A percentile compares a stretch with the other conserved stretches of the same genome.
phyloP scores from a whole-genome alignment of 2,113 vertebrate genomes.

The Tauraco erythrolophus region DNA sequence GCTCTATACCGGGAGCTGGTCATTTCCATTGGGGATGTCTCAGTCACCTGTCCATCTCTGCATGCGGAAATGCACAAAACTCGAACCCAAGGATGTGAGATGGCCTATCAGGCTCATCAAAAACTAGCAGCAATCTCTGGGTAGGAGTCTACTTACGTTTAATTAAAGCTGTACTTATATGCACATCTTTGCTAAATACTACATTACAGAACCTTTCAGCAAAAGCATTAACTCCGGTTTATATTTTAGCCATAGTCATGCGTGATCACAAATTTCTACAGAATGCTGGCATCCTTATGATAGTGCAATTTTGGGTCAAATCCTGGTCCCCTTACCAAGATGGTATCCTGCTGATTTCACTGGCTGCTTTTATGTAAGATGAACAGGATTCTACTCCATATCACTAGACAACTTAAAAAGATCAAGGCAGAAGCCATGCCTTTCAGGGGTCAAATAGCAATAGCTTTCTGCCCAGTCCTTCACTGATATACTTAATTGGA shows the following conservation, averaged over 20 bases:
- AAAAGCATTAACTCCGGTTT: neutral
- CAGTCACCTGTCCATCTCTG: conserved; percentile 87
- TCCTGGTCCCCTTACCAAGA: neutral
- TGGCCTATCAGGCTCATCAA: conserved; percentile 92
- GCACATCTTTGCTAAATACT: neutral
- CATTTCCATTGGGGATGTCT: conserved; percentile 96
- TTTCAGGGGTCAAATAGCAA: neutral
- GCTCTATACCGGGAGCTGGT: conserved; percentile 96
- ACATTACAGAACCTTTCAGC: neutral
- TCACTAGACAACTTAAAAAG: neutral
- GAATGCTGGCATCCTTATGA: neutral
- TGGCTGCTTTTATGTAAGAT: neutral
- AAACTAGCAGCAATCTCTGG: conserved; percentile 94
- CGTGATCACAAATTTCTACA: neutral
- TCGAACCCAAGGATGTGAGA: conserved; percentile 92
- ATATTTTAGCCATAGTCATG: neutral
- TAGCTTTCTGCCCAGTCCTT: neutral
- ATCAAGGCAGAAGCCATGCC: neutral
- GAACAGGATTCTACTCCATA: neutral
- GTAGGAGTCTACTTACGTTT: conserved; percentile 78
- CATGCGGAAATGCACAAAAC: conserved; percentile 92
- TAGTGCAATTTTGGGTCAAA: neutral
- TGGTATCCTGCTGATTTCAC: neutral
- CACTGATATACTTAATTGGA: neutral
- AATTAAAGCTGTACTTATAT: neutral